phyloP scores from a whole-genome alignment of 2,113 vertebrate species.

The Oryzias javanicus region DNA sequence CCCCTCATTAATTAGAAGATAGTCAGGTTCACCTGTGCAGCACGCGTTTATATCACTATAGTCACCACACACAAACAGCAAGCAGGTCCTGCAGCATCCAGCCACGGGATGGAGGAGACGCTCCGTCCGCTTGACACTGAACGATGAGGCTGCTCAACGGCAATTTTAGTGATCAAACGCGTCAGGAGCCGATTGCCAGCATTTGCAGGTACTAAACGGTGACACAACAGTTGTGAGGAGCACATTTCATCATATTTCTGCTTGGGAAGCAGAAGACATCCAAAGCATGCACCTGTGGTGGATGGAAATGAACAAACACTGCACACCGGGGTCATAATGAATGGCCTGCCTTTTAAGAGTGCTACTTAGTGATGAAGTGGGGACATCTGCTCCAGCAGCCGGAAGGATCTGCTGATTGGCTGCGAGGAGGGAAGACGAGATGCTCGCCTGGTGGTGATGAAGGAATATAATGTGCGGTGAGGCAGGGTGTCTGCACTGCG shows the following conservation, averaged over 20 bases:
- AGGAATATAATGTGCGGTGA: conserved; percentile 64
- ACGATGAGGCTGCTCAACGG: neutral
- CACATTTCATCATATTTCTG: conserved; percentile 18
- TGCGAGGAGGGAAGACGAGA: conserved; percentile 27
- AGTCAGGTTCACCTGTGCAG: conserved; percentile 80
- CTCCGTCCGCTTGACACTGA: conserved; percentile 1
- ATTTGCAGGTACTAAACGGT: neutral
- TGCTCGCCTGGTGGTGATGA: conserved; percentile 50
- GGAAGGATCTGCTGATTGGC: conserved; percentile 36
- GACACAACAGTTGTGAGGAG: conserved; percentile 1
- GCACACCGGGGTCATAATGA: conserved; percentile 58
- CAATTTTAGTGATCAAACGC: neutral
- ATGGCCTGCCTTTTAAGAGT: conserved; percentile 64
- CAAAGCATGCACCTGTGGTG: conserved; percentile 54
- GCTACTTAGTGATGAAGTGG: conserved; percentile 67
- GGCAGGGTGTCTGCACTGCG: conserved; percentile 71
- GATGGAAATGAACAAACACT: conserved; percentile 64
- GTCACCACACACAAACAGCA: conserved; percentile 64
- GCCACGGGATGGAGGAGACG: neutral
- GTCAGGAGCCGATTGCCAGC: neutral
- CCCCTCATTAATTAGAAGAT: conserved; percentile 78
- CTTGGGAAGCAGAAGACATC: conserved; percentile 26
- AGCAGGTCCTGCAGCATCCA: conserved; percentile 20
- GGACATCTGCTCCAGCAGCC: conserved; percentile 57
- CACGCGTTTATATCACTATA: conserved; percentile 78